Evolutionary conservation across 2,888 invertebrate species (phyloP), one percentile per base, ranked within the genome.

Genomic region (Bhutanitis thaidina): DNA sequence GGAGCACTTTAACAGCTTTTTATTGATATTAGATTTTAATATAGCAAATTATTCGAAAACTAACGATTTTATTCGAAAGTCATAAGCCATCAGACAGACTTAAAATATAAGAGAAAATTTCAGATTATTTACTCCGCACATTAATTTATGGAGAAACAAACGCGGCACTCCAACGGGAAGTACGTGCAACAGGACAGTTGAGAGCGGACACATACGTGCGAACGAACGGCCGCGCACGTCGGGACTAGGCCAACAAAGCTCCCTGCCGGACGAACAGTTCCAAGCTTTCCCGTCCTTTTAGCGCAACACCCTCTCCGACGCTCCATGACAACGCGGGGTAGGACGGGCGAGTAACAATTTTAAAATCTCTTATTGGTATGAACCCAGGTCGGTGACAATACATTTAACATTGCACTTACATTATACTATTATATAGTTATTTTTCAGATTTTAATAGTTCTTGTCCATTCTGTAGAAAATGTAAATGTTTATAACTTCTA

Each of bases 141-240:
- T 37, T 29, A 14, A 15, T 29, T 59, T 54, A 54, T 56, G 57
- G 55, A 43, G 53, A 40, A 5, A 27, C 49, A 50, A 52, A 47
- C 43, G 55, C 57, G 49, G 29, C 51, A 60, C 50, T 43, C 46
- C 53, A 46, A 58, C 61, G 62, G 25, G 36, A 56, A 59, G 58
- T 68, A 60, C 72, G 77, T 73, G 75, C 76, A 80, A 80, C 76
- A 77, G 76, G 71, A 62, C 58, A 37, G 54, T 53, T 53, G 57
- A 63, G 58, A 62, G 57, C 58, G 55, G 53, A 69, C 67, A 69
- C 72, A 79, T 81, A 78, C 85, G 84, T 84, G 80, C 76, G 73
- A 59, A 56, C 80, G 60, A 63, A 32, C 52, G 65, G 71, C 69
- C 81, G 77, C 69, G 65, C 79, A 74, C 64, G 61, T 75, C 74